A percentile compares a stretch with the other conserved stretches of the same genome.
Evolutionary conservation across 2,113 vertebrate species (phyloP).

Genomic region (Boleophthalmus pectinirostris): DNA sequence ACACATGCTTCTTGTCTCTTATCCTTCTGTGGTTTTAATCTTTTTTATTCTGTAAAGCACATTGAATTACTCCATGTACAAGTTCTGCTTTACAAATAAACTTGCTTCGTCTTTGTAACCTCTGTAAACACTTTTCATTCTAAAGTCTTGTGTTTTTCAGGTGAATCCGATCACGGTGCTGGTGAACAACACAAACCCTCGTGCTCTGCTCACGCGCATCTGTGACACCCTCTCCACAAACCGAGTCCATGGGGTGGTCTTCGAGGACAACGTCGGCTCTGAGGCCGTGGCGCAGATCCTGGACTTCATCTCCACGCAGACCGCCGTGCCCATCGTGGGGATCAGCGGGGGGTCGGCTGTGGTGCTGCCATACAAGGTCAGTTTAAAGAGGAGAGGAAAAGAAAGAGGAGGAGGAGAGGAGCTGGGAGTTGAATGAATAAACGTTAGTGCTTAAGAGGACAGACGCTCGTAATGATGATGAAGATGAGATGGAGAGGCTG

Average conservation of each 20-base stretch:
- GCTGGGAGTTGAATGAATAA: too few relatives aligned
- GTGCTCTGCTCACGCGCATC: constrained; percentile 90
- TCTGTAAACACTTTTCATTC: too few relatives aligned
- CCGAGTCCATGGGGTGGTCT: constrained; percentile 91
- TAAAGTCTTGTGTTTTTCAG: neutral
- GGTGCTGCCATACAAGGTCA: constrained; percentile 93
- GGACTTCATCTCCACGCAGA: constrained; percentile 95
- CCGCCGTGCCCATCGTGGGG: constrained; percentile 90
- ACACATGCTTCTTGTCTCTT: too few relatives aligned
- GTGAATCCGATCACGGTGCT: constrained; percentile 89
- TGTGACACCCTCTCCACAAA: constrained; percentile 88
- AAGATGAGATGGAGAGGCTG: too few relatives aligned
- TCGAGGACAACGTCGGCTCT: constrained; percentile 92
- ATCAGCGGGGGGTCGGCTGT: constrained; percentile 95
- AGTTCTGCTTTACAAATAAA: too few relatives aligned
- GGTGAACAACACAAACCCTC: constrained; percentile 94
- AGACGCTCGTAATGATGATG: too few relatives aligned
- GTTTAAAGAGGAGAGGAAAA: constrained; percentile 16
- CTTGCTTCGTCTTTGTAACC: too few relatives aligned
- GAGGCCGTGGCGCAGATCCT: constrained; percentile 96
- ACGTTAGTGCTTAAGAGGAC: too few relatives aligned
- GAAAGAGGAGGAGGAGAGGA: too few relatives aligned
- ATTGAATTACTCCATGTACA: too few relatives aligned
- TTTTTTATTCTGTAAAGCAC: too few relatives aligned
- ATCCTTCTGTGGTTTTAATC: too few relatives aligned